phyloP scores from a whole-genome alignment of 2,888 invertebrate genomes.

The Eupelmus urozonus region DNA sequence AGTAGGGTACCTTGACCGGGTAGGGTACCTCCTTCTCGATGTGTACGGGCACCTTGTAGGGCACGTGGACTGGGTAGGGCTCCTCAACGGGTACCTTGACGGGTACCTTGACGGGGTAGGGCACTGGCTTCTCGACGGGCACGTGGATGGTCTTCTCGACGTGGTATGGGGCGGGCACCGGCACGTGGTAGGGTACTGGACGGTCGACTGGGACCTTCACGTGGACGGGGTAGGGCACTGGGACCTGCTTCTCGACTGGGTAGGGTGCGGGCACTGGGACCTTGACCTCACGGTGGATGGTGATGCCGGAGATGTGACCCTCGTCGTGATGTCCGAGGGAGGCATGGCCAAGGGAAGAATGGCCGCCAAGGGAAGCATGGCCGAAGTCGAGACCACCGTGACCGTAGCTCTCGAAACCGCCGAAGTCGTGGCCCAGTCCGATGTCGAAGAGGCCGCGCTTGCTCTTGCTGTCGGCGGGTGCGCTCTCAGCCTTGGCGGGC shows the following conservation, averaged over 20 bases:
- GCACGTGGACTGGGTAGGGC: conserved; percentile 69
- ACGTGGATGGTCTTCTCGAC: conserved; percentile 68
- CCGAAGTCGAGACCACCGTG: conserved; percentile 58
- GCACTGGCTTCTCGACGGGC: conserved; percentile 69
- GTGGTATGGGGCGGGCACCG: conserved; percentile 70
- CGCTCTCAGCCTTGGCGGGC: conserved; percentile 57
- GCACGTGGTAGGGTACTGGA: conserved; percentile 68
- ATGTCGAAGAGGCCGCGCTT: conserved; percentile 71
- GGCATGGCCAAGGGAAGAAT: conserved; percentile 57
- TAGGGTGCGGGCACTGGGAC: conserved; percentile 72
- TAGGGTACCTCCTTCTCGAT: conserved; percentile 67
- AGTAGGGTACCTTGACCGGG: conserved; percentile 66
- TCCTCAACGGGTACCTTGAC: conserved; percentile 68
- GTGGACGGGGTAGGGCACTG: conserved; percentile 70
- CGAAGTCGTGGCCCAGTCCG: conserved; percentile 57
- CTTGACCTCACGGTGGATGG: conserved; percentile 71
- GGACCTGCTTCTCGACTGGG: conserved; percentile 69
- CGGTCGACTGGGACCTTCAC: conserved; percentile 71
- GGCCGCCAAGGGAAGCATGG: conserved; percentile 58
- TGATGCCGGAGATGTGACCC: conserved; percentile 70
- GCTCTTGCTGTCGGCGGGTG: conserved; percentile 63
- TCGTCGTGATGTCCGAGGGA: conserved; percentile 59
- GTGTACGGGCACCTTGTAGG: conserved; percentile 66
- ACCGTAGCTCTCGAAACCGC: conserved; percentile 60
- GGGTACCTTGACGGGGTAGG: conserved; percentile 68